A percentile compares a stretch with the other conserved stretches of the same genome.
Conservation (phyloP, 2,113 vertebrate genomes). For the Tonatia bakeri region DNA sequence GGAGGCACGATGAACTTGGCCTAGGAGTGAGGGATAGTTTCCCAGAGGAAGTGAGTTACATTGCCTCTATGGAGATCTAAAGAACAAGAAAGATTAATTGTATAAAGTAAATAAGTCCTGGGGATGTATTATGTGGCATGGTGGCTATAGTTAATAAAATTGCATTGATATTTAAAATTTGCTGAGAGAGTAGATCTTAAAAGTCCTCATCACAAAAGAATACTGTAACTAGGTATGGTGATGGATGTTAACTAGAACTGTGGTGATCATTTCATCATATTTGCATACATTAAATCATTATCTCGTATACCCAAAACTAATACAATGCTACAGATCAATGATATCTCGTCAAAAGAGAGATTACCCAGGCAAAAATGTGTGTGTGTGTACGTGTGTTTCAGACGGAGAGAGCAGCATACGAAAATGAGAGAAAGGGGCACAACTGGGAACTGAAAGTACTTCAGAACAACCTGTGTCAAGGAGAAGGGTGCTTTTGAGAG, state of each 20-base stretch:
- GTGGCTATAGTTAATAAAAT: background rate
- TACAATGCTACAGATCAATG: background rate
- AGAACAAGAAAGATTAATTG: background rate
- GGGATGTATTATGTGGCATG: background rate
- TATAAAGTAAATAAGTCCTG: background rate
- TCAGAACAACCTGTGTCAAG: background rate
- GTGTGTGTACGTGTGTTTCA: background rate
- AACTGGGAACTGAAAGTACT: background rate
- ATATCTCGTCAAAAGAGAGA: background rate
- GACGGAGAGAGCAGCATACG: background rate
- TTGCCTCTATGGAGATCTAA: background rate
- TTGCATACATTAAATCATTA: background rate
- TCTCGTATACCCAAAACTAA: background rate
- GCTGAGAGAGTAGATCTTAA: background rate
- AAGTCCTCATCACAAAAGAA: background rate
- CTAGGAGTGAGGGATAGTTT: background rate
- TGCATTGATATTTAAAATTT: background rate
- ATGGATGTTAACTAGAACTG: background rate
- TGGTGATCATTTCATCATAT: background rate
- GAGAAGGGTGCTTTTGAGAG: background rate
- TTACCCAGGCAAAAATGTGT: background rate
- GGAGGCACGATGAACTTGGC: background rate
- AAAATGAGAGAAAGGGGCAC: background rate
- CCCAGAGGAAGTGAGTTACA: background rate
- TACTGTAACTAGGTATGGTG: background rate